These are phyloP conservation scores for Etheostoma spectabile DNA, from an alignment of 2,113 vertebrate genomes.

Conservation along the genomic window DNA sequence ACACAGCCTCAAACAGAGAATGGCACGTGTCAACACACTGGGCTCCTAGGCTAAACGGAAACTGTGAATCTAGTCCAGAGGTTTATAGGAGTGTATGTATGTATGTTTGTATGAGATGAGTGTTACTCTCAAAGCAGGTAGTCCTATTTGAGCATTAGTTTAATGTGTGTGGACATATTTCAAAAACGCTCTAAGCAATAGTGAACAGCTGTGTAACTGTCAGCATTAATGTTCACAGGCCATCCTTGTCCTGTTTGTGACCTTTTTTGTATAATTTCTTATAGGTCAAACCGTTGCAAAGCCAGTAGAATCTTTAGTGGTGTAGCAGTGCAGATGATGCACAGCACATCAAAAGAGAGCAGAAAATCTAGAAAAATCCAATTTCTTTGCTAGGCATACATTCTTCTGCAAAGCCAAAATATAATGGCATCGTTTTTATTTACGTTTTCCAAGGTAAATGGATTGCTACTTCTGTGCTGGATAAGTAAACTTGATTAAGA, in stretches of 20 bases:
- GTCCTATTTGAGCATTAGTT: constrained; percentile 33
- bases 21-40: constrained; percentile 88
- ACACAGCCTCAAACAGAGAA: constrained; percentile 89
- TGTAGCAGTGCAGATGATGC: background rate
- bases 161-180: constrained; percentile 40
- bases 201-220: constrained; percentile 20
- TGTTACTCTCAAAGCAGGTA: constrained; percentile 25
- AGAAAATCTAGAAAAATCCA: background rate
- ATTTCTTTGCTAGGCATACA: background rate
- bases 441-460: background rate
- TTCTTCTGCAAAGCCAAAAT: background rate
- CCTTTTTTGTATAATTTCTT: background rate
- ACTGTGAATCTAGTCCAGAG: background rate
- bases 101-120: constrained; percentile 2
- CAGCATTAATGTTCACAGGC: background rate
- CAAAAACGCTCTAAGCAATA: constrained; percentile 33
- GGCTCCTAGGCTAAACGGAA: constrained; percentile 84
- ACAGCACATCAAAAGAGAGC: background rate
- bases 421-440: background rate
- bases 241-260: background rate
- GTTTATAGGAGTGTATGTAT: constrained; percentile 9
- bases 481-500: background rate
- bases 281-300: background rate
- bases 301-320: constrained; percentile 8
- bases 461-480: background rate